phyloP scores from a whole-genome alignment of 2,113 vertebrate species.

The Anguilla japonica region DNA sequence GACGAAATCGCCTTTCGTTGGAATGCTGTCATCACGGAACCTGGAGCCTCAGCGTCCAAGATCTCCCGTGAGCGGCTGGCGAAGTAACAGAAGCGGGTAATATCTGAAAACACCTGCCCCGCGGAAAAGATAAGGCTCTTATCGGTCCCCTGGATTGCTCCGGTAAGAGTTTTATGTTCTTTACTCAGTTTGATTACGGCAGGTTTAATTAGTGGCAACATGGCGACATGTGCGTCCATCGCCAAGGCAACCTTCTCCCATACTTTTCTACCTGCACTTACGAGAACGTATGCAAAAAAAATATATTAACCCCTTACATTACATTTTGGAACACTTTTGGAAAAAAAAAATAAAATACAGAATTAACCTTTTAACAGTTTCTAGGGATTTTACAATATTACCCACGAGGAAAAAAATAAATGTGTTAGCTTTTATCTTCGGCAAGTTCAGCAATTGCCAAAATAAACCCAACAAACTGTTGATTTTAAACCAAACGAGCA shows the following conservation, averaged over 20 bases:
- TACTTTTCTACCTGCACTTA: background rate
- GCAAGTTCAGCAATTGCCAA: too few relatives aligned
- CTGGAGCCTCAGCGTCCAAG: background rate
- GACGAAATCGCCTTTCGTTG: background rate
- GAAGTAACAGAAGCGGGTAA: background rate
- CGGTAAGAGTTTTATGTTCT: constrained; percentile 2
- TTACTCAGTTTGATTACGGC: background rate
- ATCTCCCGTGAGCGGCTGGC: background rate
- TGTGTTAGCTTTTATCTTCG: too few relatives aligned
- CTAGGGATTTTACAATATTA: too few relatives aligned
- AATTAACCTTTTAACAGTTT: too few relatives aligned
- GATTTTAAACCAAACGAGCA: too few relatives aligned
- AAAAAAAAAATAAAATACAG: too few relatives aligned
- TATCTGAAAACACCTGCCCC: constrained; percentile 22
- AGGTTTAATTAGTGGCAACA: background rate
- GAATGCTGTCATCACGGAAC: background rate
- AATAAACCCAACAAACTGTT: too few relatives aligned
- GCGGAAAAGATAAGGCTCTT: constrained; percentile 23
- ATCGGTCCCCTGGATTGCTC: constrained; percentile 1
- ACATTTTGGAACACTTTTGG: too few relatives aligned
- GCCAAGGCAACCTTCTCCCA: background rate
- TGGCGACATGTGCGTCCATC: background rate
- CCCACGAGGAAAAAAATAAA: too few relatives aligned
- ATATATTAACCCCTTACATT: too few relatives aligned
- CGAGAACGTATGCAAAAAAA: background rate